Conservation (phyloP, 1,140 invertebrate species). For the Pygmarrhopalites habei region DNA sequence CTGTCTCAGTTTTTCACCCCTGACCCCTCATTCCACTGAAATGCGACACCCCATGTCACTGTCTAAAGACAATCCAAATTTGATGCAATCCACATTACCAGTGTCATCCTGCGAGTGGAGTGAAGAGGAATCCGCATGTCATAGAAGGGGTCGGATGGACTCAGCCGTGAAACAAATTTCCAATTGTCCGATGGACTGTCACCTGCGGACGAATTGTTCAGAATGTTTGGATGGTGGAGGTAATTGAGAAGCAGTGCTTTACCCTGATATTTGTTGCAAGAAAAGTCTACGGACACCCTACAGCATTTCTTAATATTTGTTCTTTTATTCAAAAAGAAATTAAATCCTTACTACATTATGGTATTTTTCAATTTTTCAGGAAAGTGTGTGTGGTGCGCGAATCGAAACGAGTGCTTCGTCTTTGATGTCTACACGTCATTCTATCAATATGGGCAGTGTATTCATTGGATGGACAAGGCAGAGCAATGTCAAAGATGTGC, state of each 20-base stretch:
- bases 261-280: too few species aligned
- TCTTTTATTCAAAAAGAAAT: too few species aligned
- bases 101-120: conserved; percentile 68
- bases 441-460: conserved; percentile 84
- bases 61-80: too few species aligned
- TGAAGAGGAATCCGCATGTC: conserved; percentile 72
- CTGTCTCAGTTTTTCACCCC: conserved; percentile 51
- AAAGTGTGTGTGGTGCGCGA: conserved; percentile 93
- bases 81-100: conserved; percentile 45
- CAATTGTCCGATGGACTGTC: conserved; percentile 66
- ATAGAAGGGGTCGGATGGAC: conserved; percentile 61
- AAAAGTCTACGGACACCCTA: too few species aligned
- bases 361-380: too few species aligned
- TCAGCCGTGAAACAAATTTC: conserved; percentile 52
- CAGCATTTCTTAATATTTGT: too few species aligned
- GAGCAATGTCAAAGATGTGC: conserved; percentile 39
- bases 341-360: too few species aligned
- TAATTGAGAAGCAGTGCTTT: too few species aligned
- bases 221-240: conserved; percentile 66
- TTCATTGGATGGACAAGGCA: conserved; percentile 82
- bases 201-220: conserved; percentile 65
- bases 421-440: conserved; percentile 91
- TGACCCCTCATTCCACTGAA: neutral
- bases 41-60: too few species aligned
- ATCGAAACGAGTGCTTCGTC: conserved; percentile 81